A percentile compares a stretch with the other conserved stretches of the same genome.
These are phyloP conservation scores for Sylvia atricapilla DNA, from an alignment of 2,113 vertebrate genomes.

Conservation along the genomic window DNA sequence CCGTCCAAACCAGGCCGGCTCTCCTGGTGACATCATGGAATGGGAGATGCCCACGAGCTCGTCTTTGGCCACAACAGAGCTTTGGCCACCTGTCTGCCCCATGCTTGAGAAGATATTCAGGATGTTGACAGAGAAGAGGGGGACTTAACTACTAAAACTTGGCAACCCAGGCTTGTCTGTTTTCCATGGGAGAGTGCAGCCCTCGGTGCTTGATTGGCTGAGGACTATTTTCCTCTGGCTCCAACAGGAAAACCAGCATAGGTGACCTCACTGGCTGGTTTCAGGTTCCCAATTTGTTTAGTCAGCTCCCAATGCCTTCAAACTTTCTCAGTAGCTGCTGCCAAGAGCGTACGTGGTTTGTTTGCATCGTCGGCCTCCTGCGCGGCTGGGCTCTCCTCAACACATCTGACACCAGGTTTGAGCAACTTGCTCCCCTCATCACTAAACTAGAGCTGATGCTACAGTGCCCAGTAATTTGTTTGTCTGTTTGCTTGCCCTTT, in stretches of 20 bases:
- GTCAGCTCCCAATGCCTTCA: background rate
- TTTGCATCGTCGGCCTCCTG: background rate
- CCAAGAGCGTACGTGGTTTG: background rate
- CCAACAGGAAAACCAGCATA: background rate
- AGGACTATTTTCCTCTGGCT: background rate
- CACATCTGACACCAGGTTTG: background rate
- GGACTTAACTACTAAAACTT: background rate
- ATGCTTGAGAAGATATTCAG: background rate
- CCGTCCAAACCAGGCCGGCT: background rate
- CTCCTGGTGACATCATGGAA: background rate
- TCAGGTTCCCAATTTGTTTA: conserved; percentile 14
- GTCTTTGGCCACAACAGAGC: background rate
- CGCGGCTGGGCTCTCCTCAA: background rate
- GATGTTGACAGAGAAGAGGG: background rate
- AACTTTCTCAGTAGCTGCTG: background rate
- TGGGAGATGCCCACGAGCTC: background rate
- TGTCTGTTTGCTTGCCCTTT: background rate
- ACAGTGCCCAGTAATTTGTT: background rate
- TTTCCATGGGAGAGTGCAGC: background rate
- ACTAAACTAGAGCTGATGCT: background rate
- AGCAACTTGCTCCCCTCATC: background rate
- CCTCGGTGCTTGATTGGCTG: background rate
- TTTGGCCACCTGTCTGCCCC: conserved; percentile 15
- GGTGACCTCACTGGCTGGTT: background rate
- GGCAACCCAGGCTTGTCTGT: background rate